Evolutionary conservation across 2,113 vertebrate species (phyloP).

Genomic region (Myanophis thanlyinensis): DNA sequence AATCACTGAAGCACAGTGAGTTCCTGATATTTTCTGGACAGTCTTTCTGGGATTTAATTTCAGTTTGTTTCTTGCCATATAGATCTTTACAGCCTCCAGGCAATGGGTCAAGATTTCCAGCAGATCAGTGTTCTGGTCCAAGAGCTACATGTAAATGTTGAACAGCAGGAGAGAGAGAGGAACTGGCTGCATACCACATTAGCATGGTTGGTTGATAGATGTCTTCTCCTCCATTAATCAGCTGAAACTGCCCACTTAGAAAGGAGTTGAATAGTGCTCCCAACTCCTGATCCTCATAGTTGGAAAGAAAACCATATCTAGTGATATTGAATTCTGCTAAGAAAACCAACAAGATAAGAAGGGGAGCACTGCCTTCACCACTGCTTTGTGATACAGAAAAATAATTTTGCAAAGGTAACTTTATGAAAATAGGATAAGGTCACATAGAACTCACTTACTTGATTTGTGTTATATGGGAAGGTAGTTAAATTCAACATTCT

Average conservation of each 20-base stretch:
- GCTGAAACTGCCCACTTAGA: not conserved
- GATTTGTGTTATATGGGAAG: not conserved
- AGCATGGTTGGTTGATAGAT: not conserved
- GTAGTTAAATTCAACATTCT: not conserved
- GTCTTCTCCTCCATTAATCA: not conserved
- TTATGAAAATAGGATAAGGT: not conserved
- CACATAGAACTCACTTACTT: not conserved
- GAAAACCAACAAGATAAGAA: not conserved
- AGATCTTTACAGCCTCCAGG: not conserved
- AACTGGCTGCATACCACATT: not conserved
- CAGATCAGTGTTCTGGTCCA: not conserved
- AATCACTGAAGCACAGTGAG: not conserved
- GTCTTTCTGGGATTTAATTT: not conserved
- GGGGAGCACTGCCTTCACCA: not conserved
- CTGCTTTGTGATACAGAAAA: not conserved
- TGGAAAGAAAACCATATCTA: not conserved
- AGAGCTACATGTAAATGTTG: not conserved
- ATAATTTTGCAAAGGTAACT: not conserved
- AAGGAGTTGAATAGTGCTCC: not conserved
- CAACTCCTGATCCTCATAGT: not conserved
- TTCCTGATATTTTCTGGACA: not conserved
- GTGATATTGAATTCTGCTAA: not conserved
- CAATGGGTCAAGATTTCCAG: not conserved
- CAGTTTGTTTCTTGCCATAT: not conserved
- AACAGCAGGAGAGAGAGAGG: not conserved